Conservation (phyloP, 1,140 invertebrate species). For the Drosophila mojavensis region DNA sequence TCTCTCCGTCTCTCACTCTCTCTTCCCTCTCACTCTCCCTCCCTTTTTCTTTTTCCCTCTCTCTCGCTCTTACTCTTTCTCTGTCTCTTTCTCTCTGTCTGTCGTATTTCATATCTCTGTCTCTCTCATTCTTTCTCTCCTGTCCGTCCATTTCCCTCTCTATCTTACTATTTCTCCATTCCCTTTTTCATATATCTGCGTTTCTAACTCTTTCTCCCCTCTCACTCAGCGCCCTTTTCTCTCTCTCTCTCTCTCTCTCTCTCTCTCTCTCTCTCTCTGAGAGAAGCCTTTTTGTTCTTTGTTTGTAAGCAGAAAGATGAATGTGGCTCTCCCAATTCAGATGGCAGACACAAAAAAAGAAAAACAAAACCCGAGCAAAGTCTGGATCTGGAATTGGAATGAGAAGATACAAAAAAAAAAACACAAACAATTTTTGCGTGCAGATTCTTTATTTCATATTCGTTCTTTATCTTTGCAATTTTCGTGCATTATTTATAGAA, state of each 20-base stretch:
- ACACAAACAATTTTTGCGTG: constrained; percentile 25
- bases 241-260: neutral
- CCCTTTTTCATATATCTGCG: no score
- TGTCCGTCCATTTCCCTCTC: no score
- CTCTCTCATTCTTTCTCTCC: no score
- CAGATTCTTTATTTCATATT: constrained; percentile 8
- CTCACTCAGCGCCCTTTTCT: no score
- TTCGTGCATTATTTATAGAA: constrained; percentile 65
- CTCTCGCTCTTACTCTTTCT: no score
- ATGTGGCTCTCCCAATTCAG: constrained; percentile 31
- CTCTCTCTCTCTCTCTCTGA: neutral
- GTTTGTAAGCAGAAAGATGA: constrained; percentile 26
- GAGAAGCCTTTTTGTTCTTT: constrained; percentile 17
- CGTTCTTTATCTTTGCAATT: constrained; percentile 29
- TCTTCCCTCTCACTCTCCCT: no score
- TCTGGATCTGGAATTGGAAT: constrained; percentile 31
- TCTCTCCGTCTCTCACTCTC: no score
- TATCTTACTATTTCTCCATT: no score
- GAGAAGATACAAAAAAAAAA: constrained; percentile 33
- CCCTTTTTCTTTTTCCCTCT: no score
- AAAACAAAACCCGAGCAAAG: constrained; percentile 9
- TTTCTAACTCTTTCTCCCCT: no score
- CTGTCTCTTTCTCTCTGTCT: no score
- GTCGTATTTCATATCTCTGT: no score
- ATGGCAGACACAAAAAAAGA: neutral